Conservation (phyloP, 2,113 vertebrate genomes). For the Heterocephalus glaber region DNA sequence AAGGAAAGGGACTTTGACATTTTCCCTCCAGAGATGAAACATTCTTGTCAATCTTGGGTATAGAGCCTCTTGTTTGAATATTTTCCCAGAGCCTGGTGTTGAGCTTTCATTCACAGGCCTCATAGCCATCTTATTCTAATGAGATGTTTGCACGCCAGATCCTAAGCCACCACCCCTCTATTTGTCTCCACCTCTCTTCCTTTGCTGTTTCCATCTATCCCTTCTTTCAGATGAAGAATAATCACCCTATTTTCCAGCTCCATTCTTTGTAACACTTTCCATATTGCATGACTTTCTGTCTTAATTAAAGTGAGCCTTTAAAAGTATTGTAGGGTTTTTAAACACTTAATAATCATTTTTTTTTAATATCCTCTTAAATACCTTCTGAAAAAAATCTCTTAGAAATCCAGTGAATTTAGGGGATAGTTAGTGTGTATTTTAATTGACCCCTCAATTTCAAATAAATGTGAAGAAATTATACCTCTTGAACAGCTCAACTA, state of each 20-base stretch:
- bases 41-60: neutral
- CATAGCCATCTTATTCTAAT: neutral
- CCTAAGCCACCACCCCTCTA: neutral
- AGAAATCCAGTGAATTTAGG: conserved; percentile 20
- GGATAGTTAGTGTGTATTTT: conserved; percentile 56
- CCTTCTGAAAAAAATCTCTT: conserved; percentile 69
- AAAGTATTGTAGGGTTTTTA: conserved; percentile 22
- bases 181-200: neutral
- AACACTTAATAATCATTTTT: conserved; percentile 55
- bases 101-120: neutral
- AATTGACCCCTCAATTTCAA: conserved; percentile 71
- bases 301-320: conserved; percentile 27
- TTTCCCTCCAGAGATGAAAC: neutral
- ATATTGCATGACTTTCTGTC: neutral
- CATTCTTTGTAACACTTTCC: neutral
- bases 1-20: neutral
- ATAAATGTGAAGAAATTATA: conserved; percentile 59
- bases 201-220: neutral
- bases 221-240: neutral
- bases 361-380: conserved; percentile 62
- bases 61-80: neutral
- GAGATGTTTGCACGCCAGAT: neutral
- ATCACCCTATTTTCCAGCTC: neutral
- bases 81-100: neutral
- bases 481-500: neutral